phyloP scores from a whole-genome alignment of 2,888 invertebrate genomes.

The Elmis aenea region DNA sequence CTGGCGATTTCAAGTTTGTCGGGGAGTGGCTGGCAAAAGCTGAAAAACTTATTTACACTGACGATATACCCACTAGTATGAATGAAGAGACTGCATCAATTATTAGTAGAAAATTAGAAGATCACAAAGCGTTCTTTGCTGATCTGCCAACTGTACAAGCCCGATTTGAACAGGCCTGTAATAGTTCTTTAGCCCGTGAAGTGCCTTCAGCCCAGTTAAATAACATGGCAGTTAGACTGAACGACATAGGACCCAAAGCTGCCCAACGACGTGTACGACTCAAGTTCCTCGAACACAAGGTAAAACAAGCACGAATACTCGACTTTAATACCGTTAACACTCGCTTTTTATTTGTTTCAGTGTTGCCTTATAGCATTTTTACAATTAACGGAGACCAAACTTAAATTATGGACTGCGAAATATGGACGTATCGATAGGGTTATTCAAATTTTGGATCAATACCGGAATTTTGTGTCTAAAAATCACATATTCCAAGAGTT shows the following conservation, averaged over 20 bases:
- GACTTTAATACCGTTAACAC: not conserved
- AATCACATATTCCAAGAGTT: slow-evolving; percentile 93
- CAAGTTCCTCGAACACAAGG: slow-evolving; percentile 87
- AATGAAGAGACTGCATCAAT: slow-evolving; percentile 86
- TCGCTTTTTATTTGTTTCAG: slow-evolving; percentile 38
- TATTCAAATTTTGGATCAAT: slow-evolving; percentile 78
- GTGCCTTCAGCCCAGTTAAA: slow-evolving; percentile 77
- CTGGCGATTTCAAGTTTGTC: slow-evolving; percentile 78
- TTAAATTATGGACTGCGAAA: slow-evolving; percentile 84
- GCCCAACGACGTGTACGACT: slow-evolving; percentile 77
- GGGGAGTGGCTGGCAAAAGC: slow-evolving; percentile 90
- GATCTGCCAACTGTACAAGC: slow-evolving; percentile 72
- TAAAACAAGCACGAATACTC: too few species aligned
- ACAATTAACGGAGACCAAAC: slow-evolving; percentile 82
- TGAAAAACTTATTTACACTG: slow-evolving; percentile 73
- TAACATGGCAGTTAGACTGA: slow-evolving; percentile 73
- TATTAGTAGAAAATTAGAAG: slow-evolving; percentile 82
- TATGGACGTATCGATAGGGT: slow-evolving; percentile 81
- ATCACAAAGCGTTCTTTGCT: slow-evolving; percentile 85
- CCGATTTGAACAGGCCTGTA: slow-evolving; percentile 71
- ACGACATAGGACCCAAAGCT: slow-evolving; percentile 69
- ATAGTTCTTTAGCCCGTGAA: slow-evolving; percentile 62
- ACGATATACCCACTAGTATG: slow-evolving; percentile 77
- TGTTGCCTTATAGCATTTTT: slow-evolving; percentile 91
- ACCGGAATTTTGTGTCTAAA: slow-evolving; percentile 86